Percentiles rank a stretch among this genome's conserved stretches.
Evolutionary conservation across 2,797 vertebrate genomes (phyloP).

Genomic region (Hipposideros larvatus): DNA sequence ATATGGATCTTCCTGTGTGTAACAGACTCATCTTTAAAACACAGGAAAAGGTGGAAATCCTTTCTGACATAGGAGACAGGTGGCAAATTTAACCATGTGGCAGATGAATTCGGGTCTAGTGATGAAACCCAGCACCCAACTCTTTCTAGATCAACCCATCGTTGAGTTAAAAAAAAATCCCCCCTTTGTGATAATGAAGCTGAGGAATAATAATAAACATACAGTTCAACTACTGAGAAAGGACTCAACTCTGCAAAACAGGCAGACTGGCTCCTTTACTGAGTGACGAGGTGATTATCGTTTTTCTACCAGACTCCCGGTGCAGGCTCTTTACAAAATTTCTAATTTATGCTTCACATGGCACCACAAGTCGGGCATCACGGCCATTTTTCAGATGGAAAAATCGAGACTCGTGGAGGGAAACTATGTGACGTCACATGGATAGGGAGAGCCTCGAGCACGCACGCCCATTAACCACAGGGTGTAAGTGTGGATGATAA

Average conservation of each 20-base stretch:
- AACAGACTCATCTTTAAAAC: neutral
- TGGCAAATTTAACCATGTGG: neutral
- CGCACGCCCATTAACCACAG: too few relatives aligned
- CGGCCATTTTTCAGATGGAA: neutral
- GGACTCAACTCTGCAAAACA: neutral
- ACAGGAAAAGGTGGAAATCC: neutral
- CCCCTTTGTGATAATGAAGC: neutral
- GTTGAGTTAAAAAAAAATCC: neutral
- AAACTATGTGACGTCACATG: too few relatives aligned
- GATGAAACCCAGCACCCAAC: neutral
- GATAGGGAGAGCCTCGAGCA: too few relatives aligned
- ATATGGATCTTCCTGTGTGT: fast-evolving
- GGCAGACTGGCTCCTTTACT: too few relatives aligned
- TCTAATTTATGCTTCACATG: neutral
- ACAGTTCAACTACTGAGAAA: neutral
- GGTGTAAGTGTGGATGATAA: too few relatives aligned
- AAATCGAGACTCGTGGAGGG: too few relatives aligned
- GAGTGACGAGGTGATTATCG: too few relatives aligned
- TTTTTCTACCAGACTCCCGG: fast-evolving
- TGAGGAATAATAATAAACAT: neutral
- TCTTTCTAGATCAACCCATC: neutral
- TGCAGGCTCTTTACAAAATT: neutral
- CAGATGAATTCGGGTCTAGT: neutral
- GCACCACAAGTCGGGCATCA: fast-evolving
- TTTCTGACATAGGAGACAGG: neutral